Base-by-base conservation (phyloP, 2,888 invertebrate genomes). In the Leptura quadrifasciata region DNA sequence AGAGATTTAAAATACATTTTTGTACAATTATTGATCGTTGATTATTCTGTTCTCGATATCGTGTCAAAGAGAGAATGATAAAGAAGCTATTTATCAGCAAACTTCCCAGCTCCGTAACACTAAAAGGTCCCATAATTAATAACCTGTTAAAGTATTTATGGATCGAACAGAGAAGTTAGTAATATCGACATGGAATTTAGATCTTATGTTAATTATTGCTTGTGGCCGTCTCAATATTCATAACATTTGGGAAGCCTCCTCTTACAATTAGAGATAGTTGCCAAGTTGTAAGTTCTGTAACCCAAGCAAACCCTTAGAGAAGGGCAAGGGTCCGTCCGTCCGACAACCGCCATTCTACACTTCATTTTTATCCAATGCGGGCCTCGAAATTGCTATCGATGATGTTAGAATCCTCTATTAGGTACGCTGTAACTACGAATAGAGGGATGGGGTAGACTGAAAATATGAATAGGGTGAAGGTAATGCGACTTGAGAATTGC, bases 171-270 rank as follows among this genome's bases (percentile, higher is more conserved):
- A 55, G 76, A 76, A 77, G 71, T 76, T 79, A 35, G 72, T 70
- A 64, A 75, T 77, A 77, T 76, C 77, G 75, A 75, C 72, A 73
- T 70, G 80, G 80, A 80, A 80, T 80, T 79, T 52, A 69, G 79
- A 80, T 80, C 87, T 88, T 87, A 88, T 87, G 88, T 86, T 88
- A 87, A 88, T 87, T 87, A 87, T 86, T 84, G 87, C 87, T 86
- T 84, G 86, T 84, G 88, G 87, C 84, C 84, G 85, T 87, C 86
- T 87, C 87, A 86, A 87, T 87, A 87, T 88, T 87, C 88, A 86
- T 87, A 87, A 87, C 86, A 86, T 86, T 85, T 84, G 79, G 81
- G 79, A 75, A 81, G 82, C 80, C 72, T 75, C 83, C 84, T 83
- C 82, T 84, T 82, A 84, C 86, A 86, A 86, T 87, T 84, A 84